Base-by-base conservation (phyloP, 1,140 invertebrate species). In the Pantala flavescens region DNA sequence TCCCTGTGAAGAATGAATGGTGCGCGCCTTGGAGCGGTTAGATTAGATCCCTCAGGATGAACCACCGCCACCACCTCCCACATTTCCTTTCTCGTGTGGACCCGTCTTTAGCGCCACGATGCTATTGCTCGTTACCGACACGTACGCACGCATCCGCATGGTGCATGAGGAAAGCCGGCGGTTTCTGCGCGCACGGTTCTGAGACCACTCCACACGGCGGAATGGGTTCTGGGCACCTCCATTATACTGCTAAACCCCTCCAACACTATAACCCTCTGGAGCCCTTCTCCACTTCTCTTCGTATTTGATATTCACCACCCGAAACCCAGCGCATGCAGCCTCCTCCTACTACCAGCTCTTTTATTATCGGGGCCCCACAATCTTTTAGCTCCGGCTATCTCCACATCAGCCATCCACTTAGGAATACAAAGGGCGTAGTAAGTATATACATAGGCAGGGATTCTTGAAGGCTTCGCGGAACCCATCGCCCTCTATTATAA, bases 241-340 rank as follows among this genome's bases (percentile, higher is more conserved):
- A 63, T 63, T 63, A 63, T 63, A 63, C 49, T n/a, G n/a, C n/a
- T 63, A 63, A 63, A 63, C 49, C 49, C 49, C 49, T 63, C 49
- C 14, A 63, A 63, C 3, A 63, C 49, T 63, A 63, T 63, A 63
- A 63, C 49, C 14, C 49, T 63, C 49, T 36, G 28, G 28, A 36
- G 3, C 28, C 28, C 28, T 36, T 36, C 28, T 36, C 28, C 28
- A 2, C 2, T 9, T 9, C 28, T 36, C 28, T 3, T 63, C 49
- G 49, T 21, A 63, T 63, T 63, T 63, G 49, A 63, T 63, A 63
- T 63, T 63, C 49, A 63, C 49, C 49, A 63, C 49, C 49, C 49
- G n/a, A 63, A 63, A 63, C 49, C 49, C 14, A 21, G 49, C 49
- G n/a, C 49, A 63, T 63, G 49, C 49, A 3, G 16, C 49, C 49